Evolutionary conservation across 2,113 vertebrate genomes (phyloP).

Genomic region (Tachysurus vachellii): DNA sequence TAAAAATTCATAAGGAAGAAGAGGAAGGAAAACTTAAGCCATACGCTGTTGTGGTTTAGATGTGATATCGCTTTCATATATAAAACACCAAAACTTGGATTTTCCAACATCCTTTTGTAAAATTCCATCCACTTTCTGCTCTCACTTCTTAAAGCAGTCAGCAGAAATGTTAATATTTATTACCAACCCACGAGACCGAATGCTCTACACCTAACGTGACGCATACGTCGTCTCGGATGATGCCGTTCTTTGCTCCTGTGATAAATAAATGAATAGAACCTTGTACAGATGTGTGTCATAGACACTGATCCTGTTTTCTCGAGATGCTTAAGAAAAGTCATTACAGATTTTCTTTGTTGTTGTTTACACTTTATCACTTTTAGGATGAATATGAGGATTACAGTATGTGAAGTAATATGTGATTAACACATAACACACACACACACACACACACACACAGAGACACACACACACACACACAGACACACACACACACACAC

Average conservation of each 20-base stretch:
- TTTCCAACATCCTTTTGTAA: not conserved
- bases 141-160: not conserved
- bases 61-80: too few species aligned
- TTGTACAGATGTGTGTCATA: not conserved
- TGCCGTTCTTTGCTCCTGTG: not conserved
- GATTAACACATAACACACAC: too few species aligned
- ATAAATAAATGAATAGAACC: not conserved
- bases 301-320: not conserved
- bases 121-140: not conserved
- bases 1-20: too few species aligned
- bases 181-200: constrained; percentile 68
- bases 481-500: too few species aligned
- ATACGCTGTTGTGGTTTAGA: too few species aligned
- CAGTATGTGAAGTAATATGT: too few species aligned
- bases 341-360: not conserved
- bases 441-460: too few species aligned
- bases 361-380: too few species aligned
- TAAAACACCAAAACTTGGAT: too few species aligned
- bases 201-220: constrained; percentile 66
- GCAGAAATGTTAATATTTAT: constrained; percentile 14
- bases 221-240: constrained; percentile 44
- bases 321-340: not conserved
- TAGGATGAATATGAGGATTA: not conserved
- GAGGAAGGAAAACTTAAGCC: too few species aligned
- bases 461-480: too few species aligned